Evolutionary conservation across 1,140 invertebrate genomes (phyloP).

Genomic region (Apis cerana): DNA sequence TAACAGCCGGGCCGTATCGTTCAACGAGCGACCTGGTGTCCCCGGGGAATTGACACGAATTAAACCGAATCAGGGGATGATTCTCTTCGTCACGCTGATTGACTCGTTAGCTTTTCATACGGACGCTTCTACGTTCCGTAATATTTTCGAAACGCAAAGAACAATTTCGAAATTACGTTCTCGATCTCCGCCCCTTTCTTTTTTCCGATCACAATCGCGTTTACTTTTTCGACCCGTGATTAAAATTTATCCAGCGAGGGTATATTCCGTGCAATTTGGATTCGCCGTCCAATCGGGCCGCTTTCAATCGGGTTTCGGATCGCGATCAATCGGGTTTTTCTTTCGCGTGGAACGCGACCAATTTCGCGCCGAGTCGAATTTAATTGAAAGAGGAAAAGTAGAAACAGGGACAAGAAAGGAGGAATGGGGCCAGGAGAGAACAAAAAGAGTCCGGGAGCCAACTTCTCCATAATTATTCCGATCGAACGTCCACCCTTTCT

Average conservation of each 20-base stretch:
- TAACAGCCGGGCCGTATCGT: constrained; percentile 41
- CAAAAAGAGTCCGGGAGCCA: no score
- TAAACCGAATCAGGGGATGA: constrained; percentile 48
- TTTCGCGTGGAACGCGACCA: background rate
- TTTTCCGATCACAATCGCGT: no score
- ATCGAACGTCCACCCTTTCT: background rate
- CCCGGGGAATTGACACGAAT: constrained; percentile 67
- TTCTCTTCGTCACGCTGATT: constrained; percentile 15
- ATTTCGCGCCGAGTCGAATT: constrained; percentile 1
- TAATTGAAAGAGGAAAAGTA: background rate
- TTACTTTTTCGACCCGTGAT: no score
- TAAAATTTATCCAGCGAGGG: no score
- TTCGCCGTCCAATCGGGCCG: background rate
- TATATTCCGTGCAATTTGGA: background rate
- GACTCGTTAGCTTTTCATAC: background rate
- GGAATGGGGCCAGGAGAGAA: no score
- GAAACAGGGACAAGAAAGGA: background rate
- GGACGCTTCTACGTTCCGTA: background rate
- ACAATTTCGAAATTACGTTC: no score
- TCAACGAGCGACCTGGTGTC: constrained; percentile 55
- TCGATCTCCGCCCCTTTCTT: no score
- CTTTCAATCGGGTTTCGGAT: no score
- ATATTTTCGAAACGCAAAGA: no score
- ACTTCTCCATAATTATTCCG: constrained; percentile 37
- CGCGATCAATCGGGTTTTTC: background rate